Evolutionary conservation across 2,113 vertebrate species (phyloP), one percentile per base, ranked within the genome.

Genomic region (Centropristis striata): DNA sequence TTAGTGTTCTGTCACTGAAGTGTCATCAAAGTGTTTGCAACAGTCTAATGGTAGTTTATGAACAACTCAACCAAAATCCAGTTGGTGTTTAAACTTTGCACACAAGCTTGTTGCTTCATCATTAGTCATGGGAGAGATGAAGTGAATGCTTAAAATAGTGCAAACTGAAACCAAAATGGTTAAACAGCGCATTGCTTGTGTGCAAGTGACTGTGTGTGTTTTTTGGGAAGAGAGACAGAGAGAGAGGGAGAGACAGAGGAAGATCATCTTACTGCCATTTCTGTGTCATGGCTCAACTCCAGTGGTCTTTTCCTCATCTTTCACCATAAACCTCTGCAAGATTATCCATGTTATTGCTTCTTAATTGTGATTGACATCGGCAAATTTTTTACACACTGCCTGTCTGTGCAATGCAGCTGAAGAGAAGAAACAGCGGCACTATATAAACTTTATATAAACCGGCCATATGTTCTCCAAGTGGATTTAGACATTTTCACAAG

Each of bases 231-330:
- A 61, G 68, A 28, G 60, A 49, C 20, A 47, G 71, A 50, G 41
- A 51, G 67, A 20, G 28, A 25, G 32, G 6, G n/a, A n/a, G n/a
- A 57, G 18, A 60, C 49, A 25, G 57, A 61, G 23, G 16, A 53
- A 77, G 85, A 84, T 88, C 71, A 21, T 67, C 86, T 92, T 92
- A 85, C 89, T 88, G 86, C 74, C 82, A 84, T 81, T 74, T 80
- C 78, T 81, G 81, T 90, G 88, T 90, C 86, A 88, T 88, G 92
- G 87, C 87, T 69, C 46, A 4, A 20, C 71, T 87, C 81, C 89
- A 86, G 80, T 65, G 21, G 21, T 65, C 82, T 87, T 87, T 81
- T 85, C 80, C 72, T 87, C 82, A 65, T 88, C 73, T 85, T 86
- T 81, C 73, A 81, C 57, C 50, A 15, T 37, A 81, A 86, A 85